Conservation (phyloP, 2,888 invertebrate species). For the Athalia circularis region DNA sequence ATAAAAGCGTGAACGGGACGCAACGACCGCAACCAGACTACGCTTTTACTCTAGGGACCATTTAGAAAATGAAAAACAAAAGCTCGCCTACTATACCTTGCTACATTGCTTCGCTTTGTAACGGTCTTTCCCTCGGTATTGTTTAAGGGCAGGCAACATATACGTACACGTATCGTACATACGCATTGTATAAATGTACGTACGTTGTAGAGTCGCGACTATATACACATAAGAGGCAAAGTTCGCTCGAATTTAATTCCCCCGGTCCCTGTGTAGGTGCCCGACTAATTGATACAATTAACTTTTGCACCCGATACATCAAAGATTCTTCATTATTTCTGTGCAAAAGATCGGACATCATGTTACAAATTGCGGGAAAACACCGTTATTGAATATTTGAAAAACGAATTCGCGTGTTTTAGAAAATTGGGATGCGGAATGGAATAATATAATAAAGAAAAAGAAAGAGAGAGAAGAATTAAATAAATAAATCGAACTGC, state of each 20-base stretch:
- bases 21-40: slow-evolving; percentile 33
- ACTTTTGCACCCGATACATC: neutral
- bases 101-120: slow-evolving; percentile 24
- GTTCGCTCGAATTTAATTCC: slow-evolving; percentile 35
- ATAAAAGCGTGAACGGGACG: slow-evolving; percentile 21
- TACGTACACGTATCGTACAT: neutral
- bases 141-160: neutral
- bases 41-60: slow-evolving; percentile 15
- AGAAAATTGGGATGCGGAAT: too few relatives aligned
- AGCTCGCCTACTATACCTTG: slow-evolving; percentile 19
- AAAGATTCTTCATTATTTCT: slow-evolving; percentile 8
- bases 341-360: neutral
- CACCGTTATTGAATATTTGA: too few relatives aligned
- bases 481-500: too few relatives aligned
- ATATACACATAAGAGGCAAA: slow-evolving; percentile 5
- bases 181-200: neutral
- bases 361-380: neutral
- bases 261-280: slow-evolving; percentile 18
- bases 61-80: slow-evolving; percentile 42
- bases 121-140: slow-evolving; percentile 25
- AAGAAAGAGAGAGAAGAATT: too few relatives aligned
- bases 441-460: too few relatives aligned
- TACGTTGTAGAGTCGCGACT: neutral
- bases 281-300: slow-evolving; percentile 34
- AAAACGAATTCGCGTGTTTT: too few relatives aligned